Evolutionary conservation across 1,140 invertebrate genomes (phyloP), one percentile per base, ranked within the genome.

Genomic region (Neelides sp.): DNA sequence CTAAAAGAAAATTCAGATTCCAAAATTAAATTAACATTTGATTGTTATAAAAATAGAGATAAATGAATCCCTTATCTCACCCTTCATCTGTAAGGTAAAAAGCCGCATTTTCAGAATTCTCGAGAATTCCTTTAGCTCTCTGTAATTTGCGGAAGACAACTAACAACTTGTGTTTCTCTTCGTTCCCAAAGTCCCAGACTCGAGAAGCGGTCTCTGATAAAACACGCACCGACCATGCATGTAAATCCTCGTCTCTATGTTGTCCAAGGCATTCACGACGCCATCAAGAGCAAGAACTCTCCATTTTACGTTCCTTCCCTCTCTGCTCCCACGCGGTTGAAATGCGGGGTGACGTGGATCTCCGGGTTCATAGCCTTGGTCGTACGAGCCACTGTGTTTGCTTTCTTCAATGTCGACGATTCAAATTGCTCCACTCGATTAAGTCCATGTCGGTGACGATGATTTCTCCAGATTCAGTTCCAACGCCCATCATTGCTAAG

Each of bases 121-220:
- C 97, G 91, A 2, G 91, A 95, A 1, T 93, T 96, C 63, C 89
- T 92, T 70, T 98, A 98, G 0, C 89, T 93, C 69, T 97, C 93
- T 1, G 92, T 96, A 32, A 95, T 66, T 68, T 81, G 82, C n/a
- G n/a, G n/a, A n/a, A n/a, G n/a, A n/a, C n/a, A n/a, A n/a, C n/a
- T n/a, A n/a, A n/a, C n/a, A n/a, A 85, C 86, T 73, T 98, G 95
- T 90, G 67, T 98, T 98, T 45, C 92, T 94, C 72, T 98, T 96
- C 4, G 95, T 97, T 36, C 95, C 95, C n/a, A 98, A 73, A 2
- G 95, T 99, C 22, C 95, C 95, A 32, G 92, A 96, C 70, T 99
- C 95, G 20, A 99, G 70, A 23, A 99, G 70, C 8, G 94, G 91
- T 67, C 96, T 93, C 39, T 86, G 75, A 69, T 98, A 98, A 64